Evolutionary conservation across 2,797 vertebrate species (phyloP).

Genomic region (Coreius guichenoti): DNA sequence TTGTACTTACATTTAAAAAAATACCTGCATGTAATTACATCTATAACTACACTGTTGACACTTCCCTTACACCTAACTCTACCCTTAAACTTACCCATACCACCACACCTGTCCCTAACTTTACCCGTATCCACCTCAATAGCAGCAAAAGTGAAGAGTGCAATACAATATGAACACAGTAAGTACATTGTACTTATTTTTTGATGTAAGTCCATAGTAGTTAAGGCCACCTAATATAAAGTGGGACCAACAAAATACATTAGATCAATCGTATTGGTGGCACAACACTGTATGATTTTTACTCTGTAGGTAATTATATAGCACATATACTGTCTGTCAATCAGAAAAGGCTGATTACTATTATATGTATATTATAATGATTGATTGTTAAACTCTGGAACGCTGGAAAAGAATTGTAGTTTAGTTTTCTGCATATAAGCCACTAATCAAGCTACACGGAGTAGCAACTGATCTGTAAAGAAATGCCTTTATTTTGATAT

Average conservation of each 20-base stretch:
- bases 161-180: too few relatives aligned
- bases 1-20: too few relatives aligned
- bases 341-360: conserved; percentile 22
- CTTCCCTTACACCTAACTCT: too few relatives aligned
- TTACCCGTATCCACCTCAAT: too few relatives aligned
- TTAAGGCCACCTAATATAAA: too few relatives aligned
- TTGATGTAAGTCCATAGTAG: too few relatives aligned
- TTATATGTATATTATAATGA: conserved; percentile 27
- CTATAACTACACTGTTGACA: too few relatives aligned
- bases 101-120: too few relatives aligned
- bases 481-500: conserved; percentile 55
- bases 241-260: not conserved
- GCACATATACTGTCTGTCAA: conserved; percentile 46
- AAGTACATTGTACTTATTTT: too few relatives aligned
- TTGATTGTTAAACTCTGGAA: conserved; percentile 16
- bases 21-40: too few relatives aligned
- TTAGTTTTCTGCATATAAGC: conserved; percentile 17
- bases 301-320: conserved; percentile 35
- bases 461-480: conserved; percentile 20
- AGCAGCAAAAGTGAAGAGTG: too few relatives aligned
- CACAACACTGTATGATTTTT: conserved; percentile 53
- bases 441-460: conserved; percentile 35
- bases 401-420: not conserved
- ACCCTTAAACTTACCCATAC: too few relatives aligned
- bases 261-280: conserved; percentile 45